Evolutionary conservation across 2,797 vertebrate species (phyloP).

Genomic region (Crax fasciolata): DNA sequence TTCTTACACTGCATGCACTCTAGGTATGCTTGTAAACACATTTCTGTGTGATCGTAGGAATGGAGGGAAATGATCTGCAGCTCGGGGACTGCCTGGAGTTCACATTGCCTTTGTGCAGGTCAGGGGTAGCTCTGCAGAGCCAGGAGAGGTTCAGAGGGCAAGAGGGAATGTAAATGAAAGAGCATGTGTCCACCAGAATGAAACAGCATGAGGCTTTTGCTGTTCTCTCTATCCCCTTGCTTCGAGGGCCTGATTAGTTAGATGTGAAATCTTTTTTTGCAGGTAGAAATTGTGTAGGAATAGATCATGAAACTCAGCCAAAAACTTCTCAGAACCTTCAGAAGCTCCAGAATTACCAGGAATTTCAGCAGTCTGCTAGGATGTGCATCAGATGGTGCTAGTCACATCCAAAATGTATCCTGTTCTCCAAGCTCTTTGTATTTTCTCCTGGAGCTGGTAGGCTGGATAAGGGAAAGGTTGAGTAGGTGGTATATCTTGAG

Average conservation of each 20-base stretch:
- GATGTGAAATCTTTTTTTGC: not conserved
- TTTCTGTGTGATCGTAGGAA: not conserved
- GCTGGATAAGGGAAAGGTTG: not conserved
- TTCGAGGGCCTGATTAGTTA: not conserved
- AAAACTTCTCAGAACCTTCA: not conserved
- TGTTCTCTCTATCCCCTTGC: not conserved
- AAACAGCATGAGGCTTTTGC: not conserved
- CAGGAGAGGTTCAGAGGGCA: not conserved
- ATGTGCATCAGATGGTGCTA: no score
- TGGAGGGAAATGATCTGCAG: constrained; percentile 10
- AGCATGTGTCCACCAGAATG: not conserved
- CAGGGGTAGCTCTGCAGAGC: not conserved
- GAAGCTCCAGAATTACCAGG: not conserved
- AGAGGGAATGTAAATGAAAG: not conserved
- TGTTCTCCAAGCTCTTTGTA: not conserved
- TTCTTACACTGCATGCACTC: not conserved
- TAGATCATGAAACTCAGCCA: not conserved
- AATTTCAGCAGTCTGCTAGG: not conserved
- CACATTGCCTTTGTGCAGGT: not conserved
- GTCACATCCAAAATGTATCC: not conserved
- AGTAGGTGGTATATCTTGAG: not conserved
- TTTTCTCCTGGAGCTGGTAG: not conserved
- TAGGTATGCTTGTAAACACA: not conserved
- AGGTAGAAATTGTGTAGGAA: not conserved
- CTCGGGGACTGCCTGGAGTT: constrained; percentile 38